Conservation (phyloP, 2,888 invertebrate species). For the Caenorhabditis sp. region DNA sequence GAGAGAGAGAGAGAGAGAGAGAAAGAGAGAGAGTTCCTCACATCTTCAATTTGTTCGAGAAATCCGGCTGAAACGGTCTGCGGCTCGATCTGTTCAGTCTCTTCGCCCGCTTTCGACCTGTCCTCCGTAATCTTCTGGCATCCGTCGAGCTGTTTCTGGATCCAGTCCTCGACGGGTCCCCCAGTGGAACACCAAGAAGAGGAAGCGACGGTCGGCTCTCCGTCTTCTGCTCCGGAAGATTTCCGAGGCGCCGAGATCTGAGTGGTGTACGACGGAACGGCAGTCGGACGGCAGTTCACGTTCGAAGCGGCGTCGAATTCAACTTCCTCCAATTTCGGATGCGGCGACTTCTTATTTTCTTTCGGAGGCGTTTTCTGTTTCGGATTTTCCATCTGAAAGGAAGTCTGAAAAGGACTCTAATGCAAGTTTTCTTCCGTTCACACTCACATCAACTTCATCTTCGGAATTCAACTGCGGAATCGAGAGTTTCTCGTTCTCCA, state of each 20-base stretch:
- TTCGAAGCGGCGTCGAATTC: constrained; percentile 26
- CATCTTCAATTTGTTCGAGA: neutral
- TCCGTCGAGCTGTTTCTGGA: constrained; percentile 17
- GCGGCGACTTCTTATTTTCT: constrained; percentile 16
- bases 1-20: too few species aligned
- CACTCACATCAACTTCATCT: constrained; percentile 14
- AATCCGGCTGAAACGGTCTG: neutral
- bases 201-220: neutral
- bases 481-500: neutral
- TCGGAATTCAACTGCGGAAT: constrained; percentile 29
- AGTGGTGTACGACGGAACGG: neutral
- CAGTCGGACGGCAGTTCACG: constrained; percentile 24
- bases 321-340: constrained; percentile 16
- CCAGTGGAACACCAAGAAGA: too few species aligned
- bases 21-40: too few species aligned
- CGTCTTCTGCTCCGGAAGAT: constrained; percentile 3
- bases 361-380: too few species aligned
- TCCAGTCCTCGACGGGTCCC: constrained; percentile 13
- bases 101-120: constrained; percentile 8
- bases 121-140: neutral
- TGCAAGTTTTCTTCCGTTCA: too few species aligned
- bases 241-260: constrained; percentile 12
- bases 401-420: too few species aligned
- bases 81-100: neutral
- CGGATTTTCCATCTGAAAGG: neutral